These are phyloP conservation scores for Oscheius sp. DNA, from an alignment of 2,888 invertebrate species.

Conservation along the genomic window DNA sequence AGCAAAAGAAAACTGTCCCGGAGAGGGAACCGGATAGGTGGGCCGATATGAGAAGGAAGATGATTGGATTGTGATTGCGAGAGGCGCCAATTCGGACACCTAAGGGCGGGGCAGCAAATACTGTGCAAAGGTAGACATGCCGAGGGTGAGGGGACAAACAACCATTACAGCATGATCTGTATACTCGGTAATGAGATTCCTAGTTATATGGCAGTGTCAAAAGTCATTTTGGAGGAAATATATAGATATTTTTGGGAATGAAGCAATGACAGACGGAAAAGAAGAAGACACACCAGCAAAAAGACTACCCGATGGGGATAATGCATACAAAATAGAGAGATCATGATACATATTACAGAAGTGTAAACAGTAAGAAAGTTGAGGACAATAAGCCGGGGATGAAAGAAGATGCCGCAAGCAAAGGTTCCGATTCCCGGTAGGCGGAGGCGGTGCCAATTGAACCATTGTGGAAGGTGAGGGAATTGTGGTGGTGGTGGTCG, in stretches of 20 bases:
- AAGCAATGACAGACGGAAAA: not conserved
- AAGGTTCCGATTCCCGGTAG: constrained; percentile 19
- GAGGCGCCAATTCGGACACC: constrained; percentile 37
- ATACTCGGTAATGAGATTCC: constrained; percentile 25
- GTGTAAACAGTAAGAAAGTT: not conserved
- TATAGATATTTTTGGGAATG: constrained; percentile 5
- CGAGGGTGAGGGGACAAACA: constrained; percentile 22
- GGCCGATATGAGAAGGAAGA: constrained; percentile 35
- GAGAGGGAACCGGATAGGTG: constrained; percentile 27
- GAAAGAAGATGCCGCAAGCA: not conserved
- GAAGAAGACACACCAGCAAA: constrained; percentile 23
- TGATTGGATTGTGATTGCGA: constrained; percentile 35
- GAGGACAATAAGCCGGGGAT: not conserved
- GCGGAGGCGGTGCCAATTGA: constrained; percentile 36
- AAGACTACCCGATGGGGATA: constrained; percentile 16
- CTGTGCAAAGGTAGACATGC: constrained; percentile 17
- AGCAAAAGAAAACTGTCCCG: constrained; percentile 13
- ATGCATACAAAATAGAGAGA: not conserved
- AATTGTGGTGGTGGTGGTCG: constrained; percentile 19
- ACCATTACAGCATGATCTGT: constrained; percentile 27
- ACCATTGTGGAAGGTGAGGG: constrained; percentile 28
- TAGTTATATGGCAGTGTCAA: not conserved
- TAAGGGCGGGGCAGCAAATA: constrained; percentile 35
- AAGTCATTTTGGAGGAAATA: not conserved
- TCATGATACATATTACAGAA: not conserved